Base-by-base conservation (phyloP, 2,113 vertebrate genomes). In the Epinephelus lanceolatus region DNA sequence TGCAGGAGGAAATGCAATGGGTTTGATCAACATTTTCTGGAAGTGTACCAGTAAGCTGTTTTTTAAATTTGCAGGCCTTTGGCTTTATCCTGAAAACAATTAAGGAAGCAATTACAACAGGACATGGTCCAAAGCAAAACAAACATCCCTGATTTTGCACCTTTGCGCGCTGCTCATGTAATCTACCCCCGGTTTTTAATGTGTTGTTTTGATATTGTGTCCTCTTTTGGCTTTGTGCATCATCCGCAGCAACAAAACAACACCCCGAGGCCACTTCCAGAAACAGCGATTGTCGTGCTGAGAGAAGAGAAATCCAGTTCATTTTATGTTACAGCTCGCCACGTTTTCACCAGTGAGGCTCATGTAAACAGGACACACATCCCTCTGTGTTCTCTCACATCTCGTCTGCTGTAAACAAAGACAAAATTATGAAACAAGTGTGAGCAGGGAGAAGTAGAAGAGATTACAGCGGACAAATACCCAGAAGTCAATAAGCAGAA, bases 171-270 rank as follows among this genome's bases (percentile, higher is more conserved):
- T 62, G 60, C 70, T 85, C 23, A 11, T 61, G 61, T 80, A 57
- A 63, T 76, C 80, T 51, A 57, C 30, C 56, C 55, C 47, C 74
- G 12, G 71, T 60, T 81, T 70, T 61, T 51, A 84, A 87, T 80
- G 80, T 83, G 67, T 80, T 63, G 81, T 75, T 83, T 72, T 71
- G 62, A 52, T 84, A 56, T 65, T 9, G 27, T 73, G 71, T 87
- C 77, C 76, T 85, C 74, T 69, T 81, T 77, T 14, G 40, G 60
- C 53, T 73, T 42, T 63, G 78, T 12, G 69, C 51, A 67, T 81
- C 76, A 84, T 76, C 83, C 71, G 17, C 73, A 14, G 47, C 73
- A 81, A 80, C 66, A 63, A 27, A 80, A 70, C 63, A 66, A 45
- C 55, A 47, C 19, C 62, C 81, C 0, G 5, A 61, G 60, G 81